A percentile compares a stretch with the other conserved stretches of the same genome.
These are phyloP conservation scores for Enteromius mattozi DNA, from an alignment of 2,797 vertebrate species.

Conservation along the genomic window DNA sequence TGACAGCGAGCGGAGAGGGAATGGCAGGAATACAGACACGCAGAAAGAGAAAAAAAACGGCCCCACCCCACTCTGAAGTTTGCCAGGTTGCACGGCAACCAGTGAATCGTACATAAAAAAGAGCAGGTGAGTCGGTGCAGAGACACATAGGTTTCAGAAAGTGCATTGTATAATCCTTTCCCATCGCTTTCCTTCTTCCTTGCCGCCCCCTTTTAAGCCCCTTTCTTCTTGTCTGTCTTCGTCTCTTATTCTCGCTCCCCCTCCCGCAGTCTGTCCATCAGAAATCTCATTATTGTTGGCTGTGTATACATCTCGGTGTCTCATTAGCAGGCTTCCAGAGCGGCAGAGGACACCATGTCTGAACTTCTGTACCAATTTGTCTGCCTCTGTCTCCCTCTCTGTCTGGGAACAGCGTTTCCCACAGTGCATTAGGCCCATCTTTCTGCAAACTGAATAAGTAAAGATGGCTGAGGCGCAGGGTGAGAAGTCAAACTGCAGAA, in stretches of 20 bases:
- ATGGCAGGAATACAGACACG: conserved; percentile 24
- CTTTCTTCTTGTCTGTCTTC: conserved; percentile 32
- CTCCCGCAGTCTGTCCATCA: conserved; percentile 73
- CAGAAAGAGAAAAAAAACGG: background rate
- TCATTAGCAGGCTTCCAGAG: conserved; percentile 78
- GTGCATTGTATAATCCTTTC: conserved; percentile 31
- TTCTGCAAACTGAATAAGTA: conserved; percentile 50
- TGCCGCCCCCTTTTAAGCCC: background rate
- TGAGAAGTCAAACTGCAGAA: conserved; percentile 49
- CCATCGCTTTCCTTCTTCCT: conserved; percentile 16
- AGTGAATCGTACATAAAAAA: conserved; percentile 41
- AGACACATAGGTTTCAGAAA: conserved; percentile 1
- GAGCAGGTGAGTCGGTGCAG: conserved; percentile 29
- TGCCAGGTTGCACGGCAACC: conserved; percentile 66
- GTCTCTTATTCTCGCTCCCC: conserved; percentile 55
- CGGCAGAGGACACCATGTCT: conserved; percentile 78
- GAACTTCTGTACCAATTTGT: conserved; percentile 75
- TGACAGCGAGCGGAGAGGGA: conserved; percentile 42
- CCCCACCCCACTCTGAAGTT: conserved; percentile 59
- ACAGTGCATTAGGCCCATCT: conserved; percentile 47
- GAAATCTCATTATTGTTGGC: conserved; percentile 80
- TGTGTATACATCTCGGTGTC: conserved; percentile 80
- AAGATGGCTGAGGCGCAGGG: conserved; percentile 41
- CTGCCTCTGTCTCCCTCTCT: conserved; percentile 58
- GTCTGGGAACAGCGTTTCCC: conserved; percentile 47